phyloP scores from a whole-genome alignment of 2,888 invertebrate species.

The Andrena flavipes region DNA sequence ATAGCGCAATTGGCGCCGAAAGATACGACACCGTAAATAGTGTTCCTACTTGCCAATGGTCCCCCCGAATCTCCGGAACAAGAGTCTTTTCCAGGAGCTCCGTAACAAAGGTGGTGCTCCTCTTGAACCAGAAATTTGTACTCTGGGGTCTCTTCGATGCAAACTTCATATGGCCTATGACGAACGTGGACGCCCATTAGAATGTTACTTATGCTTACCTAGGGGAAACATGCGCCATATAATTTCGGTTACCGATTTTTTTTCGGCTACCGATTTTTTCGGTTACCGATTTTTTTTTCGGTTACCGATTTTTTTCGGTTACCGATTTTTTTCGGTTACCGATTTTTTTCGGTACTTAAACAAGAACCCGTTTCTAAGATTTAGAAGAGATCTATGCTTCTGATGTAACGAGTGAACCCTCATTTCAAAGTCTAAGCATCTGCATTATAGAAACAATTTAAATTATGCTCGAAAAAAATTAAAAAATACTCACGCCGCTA shows the following conservation, averaged over 20 bases:
- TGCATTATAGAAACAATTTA: too few relatives aligned
- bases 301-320: too few relatives aligned
- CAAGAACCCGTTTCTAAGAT: too few relatives aligned
- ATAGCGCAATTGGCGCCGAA: slow-evolving; percentile 71
- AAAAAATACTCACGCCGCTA: slow-evolving; percentile 34
- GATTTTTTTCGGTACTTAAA: too few relatives aligned
- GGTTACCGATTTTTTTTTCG: too few relatives aligned
- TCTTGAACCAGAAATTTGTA: slow-evolving; percentile 55
- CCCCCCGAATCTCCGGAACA: slow-evolving; percentile 77
- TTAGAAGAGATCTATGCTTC: too few relatives aligned
- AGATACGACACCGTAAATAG: slow-evolving; percentile 75
- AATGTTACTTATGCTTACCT: slow-evolving; percentile 16
- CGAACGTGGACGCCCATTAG: slow-evolving; percentile 57
- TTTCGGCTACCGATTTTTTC: too few relatives aligned
- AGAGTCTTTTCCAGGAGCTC: slow-evolving; percentile 63
- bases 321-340: too few relatives aligned
- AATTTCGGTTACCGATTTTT: too few relatives aligned
- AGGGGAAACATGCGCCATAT: background rate
- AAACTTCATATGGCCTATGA: slow-evolving; percentile 56
- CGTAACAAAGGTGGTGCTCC: slow-evolving; percentile 72
- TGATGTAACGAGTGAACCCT: too few relatives aligned
- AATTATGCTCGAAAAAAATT: background rate
- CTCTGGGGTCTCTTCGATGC: slow-evolving; percentile 37
- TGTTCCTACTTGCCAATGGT: slow-evolving; percentile 63
- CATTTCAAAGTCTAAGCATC: too few relatives aligned